phyloP scores from a whole-genome alignment of 2,113 vertebrate genomes.

The Pseudorhombus dupliciocellatus region DNA sequence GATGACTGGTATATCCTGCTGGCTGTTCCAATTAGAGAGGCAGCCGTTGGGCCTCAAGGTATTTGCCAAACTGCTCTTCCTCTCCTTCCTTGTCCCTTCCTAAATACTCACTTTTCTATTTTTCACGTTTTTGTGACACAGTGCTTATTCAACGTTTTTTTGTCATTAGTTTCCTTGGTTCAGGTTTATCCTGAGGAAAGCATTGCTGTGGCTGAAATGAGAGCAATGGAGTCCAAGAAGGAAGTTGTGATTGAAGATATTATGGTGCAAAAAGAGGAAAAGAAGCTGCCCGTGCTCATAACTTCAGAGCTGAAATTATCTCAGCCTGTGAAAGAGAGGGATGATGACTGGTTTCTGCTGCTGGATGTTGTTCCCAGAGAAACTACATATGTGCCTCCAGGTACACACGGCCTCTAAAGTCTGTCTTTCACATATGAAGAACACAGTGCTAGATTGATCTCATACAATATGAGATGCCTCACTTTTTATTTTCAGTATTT shows the following conservation, averaged over 20 bases:
- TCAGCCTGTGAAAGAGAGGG: conserved; percentile 37
- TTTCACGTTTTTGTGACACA: background rate
- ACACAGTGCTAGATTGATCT: too few species aligned
- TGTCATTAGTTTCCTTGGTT: conserved; percentile 35
- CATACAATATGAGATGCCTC: background rate
- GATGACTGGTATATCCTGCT: conserved; percentile 73
- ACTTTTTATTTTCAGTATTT: conserved; percentile 46
- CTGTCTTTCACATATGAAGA: too few species aligned
- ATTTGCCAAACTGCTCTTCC: conserved; percentile 2
- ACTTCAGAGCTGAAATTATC: conserved; percentile 30
- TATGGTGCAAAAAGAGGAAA: conserved; percentile 23
- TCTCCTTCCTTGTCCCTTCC: background rate
- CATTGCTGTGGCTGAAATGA: conserved; percentile 5
- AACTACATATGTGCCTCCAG: conserved; percentile 51
- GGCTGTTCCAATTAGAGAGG: conserved; percentile 47
- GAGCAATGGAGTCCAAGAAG: conserved; percentile 12
- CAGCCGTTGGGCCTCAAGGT: conserved; percentile 59
- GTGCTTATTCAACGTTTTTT: conserved; percentile 8
- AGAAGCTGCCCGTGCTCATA: conserved; percentile 1
- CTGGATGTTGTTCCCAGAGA: conserved; percentile 60
- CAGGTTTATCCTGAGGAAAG: conserved; percentile 25
- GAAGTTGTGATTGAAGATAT: conserved; percentile 29
- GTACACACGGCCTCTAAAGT: conserved; percentile 37
- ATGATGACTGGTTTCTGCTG: conserved; percentile 71
- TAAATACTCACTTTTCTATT: too few species aligned